Evolutionary conservation across 2,797 vertebrate species (phyloP).

Genomic region (Clamator glandarius): DNA sequence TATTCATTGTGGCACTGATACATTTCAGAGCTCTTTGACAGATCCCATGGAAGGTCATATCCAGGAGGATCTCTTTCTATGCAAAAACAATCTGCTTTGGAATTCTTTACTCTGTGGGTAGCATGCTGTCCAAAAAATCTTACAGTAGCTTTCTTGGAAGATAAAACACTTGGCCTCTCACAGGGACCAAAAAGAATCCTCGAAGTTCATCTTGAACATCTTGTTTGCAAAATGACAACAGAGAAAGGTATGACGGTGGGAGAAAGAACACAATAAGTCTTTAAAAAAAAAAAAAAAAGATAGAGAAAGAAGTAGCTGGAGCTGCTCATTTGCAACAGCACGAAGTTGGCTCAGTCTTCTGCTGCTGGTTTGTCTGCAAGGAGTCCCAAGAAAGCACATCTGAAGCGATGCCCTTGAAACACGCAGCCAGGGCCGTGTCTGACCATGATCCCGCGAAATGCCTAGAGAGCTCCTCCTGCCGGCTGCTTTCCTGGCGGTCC

Average conservation of each 20-base stretch:
- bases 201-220: not conserved
- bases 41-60: not conserved
- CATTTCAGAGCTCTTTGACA: not conserved
- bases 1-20: not conserved
- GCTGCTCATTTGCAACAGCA: not conserved
- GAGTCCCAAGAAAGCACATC: not conserved
- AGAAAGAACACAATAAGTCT: not conserved
- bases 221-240: not conserved
- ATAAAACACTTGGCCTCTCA: not conserved
- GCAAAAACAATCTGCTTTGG: constrained; percentile 2
- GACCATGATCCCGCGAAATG: not conserved
- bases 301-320: not conserved
- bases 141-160: not conserved
- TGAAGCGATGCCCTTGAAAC: constrained; percentile 3
- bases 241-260: not conserved
- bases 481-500: not conserved
- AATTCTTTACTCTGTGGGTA: not conserved
- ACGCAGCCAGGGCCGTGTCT: fast-evolving
- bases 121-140: not conserved
- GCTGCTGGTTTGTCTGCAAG: not conserved
- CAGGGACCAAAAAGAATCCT: not conserved
- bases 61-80: not conserved
- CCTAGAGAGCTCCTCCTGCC: constrained; percentile 65
- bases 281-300: not conserved
- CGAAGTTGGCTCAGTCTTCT: not conserved